Base-by-base conservation (phyloP, 1,140 invertebrate species). In the Eupristina koningsbergeri region DNA sequence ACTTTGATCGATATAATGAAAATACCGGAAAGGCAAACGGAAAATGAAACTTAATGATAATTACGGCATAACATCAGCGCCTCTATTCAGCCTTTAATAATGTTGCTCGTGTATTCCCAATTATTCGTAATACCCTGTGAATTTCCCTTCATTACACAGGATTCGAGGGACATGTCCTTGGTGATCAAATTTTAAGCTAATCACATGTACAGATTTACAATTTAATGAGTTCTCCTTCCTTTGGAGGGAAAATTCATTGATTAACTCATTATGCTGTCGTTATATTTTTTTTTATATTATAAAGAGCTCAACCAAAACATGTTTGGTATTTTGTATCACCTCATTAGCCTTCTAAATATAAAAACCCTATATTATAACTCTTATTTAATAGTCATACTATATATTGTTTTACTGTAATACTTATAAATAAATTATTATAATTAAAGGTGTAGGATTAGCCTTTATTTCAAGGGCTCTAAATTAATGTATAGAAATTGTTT, bases 201-300 rank as follows among this genome's bases (percentile, higher is more conserved):
- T 80, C 80, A 39, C 41, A 26, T 29, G 50, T 47, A 63, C 31
- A 17, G 53, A 81, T 81, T 81, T 81, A 75, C 80, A 81, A 34
- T 75, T 81, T 63, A 76, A 81, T 76, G 71, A 26, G 17, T 6
- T 64, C 63, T 74, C 6, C 53, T 61, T 61, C 3, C n/a, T 58
- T 36, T 19, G 31, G 26, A 69, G 19, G 36, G 47, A 26, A 26
- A 53, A 58, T 6, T 41, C 64, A 26, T 45, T 22, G 36, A n/a
- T n/a, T n/a, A n/a, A n/a, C n/a, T n/a, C n/a, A n/a, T n/a, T n/a
- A n/a, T n/a, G n/a, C n/a, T n/a, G n/a, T n/a, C n/a, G n/a, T n/a
- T n/a, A n/a, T n/a, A n/a, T n/a, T 78, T 78, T 19, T 0, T n/a
- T 45, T 61, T 77, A 11, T 69, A 26, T 6, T 19, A 19, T 31